Evolutionary conservation across 2,888 invertebrate genomes (phyloP), one percentile per base, ranked within the genome.

Genomic region (Ormyrus rosae): DNA sequence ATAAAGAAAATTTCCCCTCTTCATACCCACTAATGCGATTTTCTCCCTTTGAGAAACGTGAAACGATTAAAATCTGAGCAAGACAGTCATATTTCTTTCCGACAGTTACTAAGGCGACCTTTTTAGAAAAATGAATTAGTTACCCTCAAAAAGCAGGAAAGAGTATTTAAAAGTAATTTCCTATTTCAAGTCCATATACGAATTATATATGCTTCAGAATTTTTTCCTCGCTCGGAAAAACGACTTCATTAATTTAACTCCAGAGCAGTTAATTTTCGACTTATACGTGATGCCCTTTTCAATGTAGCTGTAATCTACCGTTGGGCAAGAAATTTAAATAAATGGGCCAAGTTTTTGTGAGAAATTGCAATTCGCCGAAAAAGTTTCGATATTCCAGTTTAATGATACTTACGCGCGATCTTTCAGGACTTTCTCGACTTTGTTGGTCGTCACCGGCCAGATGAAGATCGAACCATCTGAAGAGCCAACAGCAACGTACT

Each of bases 401-500:
- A 55, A 10, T 50, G 19, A 19, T 86, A 94, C 95, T 94, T 91
- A 96, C 96, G 94, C 91, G 89, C 96, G 96, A 86, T 96, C 96
- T 89, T 95, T 96, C 72, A 98, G 93, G 84, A 95, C 93, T 5
- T 94, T 93, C 88, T 97, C 96, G 48, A 97, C 92, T 88, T 94
- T 94, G 73, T 95, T 94, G 60, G 95, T 94, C 76, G 93, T 91
- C 50, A 96, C 94, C 90, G 96, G 96, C 99, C 99, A 99, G 67
- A 99, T 94, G 90, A 95, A 98, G 72, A 98, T 94, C 19, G 95
- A 93, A 48, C 99, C 99, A 91, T 99, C 98, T 0, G 95, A 94
- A 8, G 97, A 97, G 53, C 99, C 99, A 72, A 96, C 98, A 7
- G 97, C 95, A 68, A 97, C 94, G 90, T 97, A 96, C 84, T 96